A percentile compares a stretch with the other conserved stretches of the same genome.
phyloP scores from a whole-genome alignment of 1,140 invertebrate genomes.

The Yoshiicerus persimilis region DNA sequence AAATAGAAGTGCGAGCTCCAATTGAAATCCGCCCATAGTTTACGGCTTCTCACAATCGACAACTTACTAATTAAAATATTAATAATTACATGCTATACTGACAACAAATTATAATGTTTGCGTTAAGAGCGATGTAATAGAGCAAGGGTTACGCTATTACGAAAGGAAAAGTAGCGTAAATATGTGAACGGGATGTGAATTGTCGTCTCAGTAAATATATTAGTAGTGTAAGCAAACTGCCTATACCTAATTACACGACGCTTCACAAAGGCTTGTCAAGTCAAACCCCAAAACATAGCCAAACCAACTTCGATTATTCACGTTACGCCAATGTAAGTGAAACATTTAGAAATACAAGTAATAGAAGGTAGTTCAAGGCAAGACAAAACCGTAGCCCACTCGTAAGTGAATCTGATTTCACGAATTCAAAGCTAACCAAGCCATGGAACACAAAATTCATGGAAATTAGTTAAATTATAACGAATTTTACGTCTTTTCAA shows the following conservation, averaged over 20 bases:
- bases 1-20: not conserved
- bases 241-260: not conserved
- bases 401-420: not conserved
- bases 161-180: not conserved
- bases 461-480: not conserved
- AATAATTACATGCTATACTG: slow-evolving; percentile 12
- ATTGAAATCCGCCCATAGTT: slow-evolving; percentile 11
- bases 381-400: not conserved
- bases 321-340: not conserved
- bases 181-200: not conserved
- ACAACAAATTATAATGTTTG: slow-evolving; percentile 10
- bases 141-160: not conserved
- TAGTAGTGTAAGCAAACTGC: not conserved
- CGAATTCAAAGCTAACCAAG: not conserved
- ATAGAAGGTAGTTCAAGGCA: not conserved
- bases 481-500: not conserved
- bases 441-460: not conserved
- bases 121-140: not conserved
- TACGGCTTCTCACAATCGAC: slow-evolving; percentile 11
- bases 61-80: slow-evolving; percentile 11
- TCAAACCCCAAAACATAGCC: not conserved
- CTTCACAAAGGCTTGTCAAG: not conserved
- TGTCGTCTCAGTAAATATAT: too few species aligned
- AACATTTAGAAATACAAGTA: not conserved
- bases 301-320: not conserved